Conservation (phyloP, 2,797 vertebrate species). For the Steatocranus sp. region DNA sequence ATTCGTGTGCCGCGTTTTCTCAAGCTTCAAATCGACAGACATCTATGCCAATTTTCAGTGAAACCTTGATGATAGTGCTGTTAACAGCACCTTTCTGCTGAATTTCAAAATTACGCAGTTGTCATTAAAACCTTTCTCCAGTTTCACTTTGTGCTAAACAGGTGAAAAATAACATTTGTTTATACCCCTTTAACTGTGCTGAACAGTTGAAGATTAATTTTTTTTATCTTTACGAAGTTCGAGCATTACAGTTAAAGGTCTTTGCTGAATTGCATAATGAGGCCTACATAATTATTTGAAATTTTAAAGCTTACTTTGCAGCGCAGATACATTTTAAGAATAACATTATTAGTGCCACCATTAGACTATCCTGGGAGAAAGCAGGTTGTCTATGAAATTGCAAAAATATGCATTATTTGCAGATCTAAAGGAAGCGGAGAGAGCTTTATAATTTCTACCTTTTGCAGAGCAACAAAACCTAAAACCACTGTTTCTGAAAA, state of each 20-base stretch:
- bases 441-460: constrained; percentile 23
- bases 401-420: constrained; percentile 50
- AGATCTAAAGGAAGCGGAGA: constrained; percentile 18
- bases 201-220: constrained; percentile 10
- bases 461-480: not conserved
- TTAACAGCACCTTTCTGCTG: constrained; percentile 45
- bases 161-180: constrained; percentile 44
- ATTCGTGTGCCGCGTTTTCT: not conserved
- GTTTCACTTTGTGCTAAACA: constrained; percentile 25
- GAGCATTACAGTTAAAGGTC: constrained; percentile 29
- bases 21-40: not conserved
- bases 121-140: constrained; percentile 41
- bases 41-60: not conserved
- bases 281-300: constrained; percentile 49
- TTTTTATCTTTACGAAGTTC: constrained; percentile 39
- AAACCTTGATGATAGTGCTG: not conserved
- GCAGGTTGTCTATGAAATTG: constrained; percentile 22
- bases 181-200: constrained; percentile 40
- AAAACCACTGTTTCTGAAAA: not conserved
- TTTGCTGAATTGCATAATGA: constrained; percentile 67
- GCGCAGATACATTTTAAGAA: constrained; percentile 30
- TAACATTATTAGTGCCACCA: constrained; percentile 55
- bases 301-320: constrained; percentile 59
- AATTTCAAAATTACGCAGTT: constrained; percentile 37
- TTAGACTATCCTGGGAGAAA: constrained; percentile 40